Evolutionary conservation across 2,888 invertebrate genomes (phyloP).

Genomic region (Philereme vetulata): DNA sequence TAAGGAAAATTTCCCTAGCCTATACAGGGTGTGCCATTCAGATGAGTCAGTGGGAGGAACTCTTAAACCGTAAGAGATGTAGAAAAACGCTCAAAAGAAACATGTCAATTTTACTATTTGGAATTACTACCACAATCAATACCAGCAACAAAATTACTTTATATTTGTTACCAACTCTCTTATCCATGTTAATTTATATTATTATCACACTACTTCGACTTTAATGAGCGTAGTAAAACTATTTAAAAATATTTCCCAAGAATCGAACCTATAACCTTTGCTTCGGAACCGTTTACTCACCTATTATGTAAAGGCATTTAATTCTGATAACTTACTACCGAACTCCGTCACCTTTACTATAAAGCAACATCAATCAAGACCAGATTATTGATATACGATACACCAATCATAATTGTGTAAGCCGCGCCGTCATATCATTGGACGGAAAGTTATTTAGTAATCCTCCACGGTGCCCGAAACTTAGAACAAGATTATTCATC

Average conservation of each 20-base stretch:
- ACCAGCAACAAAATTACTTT: too few species aligned
- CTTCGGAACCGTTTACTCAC: slow-evolving; percentile 11
- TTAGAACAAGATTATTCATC: slow-evolving; percentile 40
- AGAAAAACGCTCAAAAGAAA: too few species aligned
- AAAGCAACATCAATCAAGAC: slow-evolving; percentile 23
- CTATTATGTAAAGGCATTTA: slow-evolving; percentile 14
- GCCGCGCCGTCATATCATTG: slow-evolving; percentile 32
- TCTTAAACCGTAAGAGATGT: too few species aligned
- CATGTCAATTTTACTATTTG: too few species aligned
- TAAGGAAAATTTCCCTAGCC: too few species aligned
- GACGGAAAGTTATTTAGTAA: slow-evolving; percentile 41
- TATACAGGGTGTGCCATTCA: too few species aligned
- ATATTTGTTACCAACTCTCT: too few species aligned
- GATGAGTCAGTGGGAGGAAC: too few species aligned
- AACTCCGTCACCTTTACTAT: slow-evolving; percentile 25
- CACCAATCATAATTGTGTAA: slow-evolving; percentile 34
- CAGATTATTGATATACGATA: slow-evolving; percentile 29
- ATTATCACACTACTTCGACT: too few species aligned
- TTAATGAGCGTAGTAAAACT: neutral
- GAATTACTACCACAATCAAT: too few species aligned
- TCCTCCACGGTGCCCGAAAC: slow-evolving; percentile 38
- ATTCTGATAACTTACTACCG: slow-evolving; percentile 24
- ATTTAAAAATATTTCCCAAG: neutral
- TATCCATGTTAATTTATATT: too few species aligned
- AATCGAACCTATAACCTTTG: slow-evolving; percentile 2